phyloP scores from a whole-genome alignment of 1,140 invertebrate genomes.

The Adoxophyes honmai region DNA sequence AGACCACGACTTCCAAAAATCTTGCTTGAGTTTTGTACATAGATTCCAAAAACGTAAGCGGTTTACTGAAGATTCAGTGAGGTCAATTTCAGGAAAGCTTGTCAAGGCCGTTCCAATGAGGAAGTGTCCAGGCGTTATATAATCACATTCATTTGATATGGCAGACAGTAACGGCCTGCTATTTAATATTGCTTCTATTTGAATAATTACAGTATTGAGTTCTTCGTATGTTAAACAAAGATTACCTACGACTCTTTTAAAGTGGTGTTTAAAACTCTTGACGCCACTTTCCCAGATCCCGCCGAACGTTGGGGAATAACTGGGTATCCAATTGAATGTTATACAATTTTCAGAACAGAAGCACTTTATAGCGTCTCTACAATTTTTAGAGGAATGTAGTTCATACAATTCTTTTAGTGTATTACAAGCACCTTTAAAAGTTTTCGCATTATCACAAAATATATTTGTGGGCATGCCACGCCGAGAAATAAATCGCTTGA shows the following conservation, averaged over 20 bases:
- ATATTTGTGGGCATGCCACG: constrained; percentile 13
- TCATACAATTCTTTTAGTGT: constrained; percentile 18
- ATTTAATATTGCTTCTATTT: neutral
- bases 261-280: neutral
- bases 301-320: neutral
- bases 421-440: constrained; percentile 23
- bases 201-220: neutral
- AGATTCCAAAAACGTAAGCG: constrained; percentile 22
- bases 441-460: constrained; percentile 23
- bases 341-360: neutral
- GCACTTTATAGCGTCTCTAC: constrained; percentile 15
- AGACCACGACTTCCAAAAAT: constrained; percentile 30
- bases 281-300: neutral
- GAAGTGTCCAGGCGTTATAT: constrained; percentile 1
- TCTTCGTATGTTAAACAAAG: neutral
- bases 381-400: constrained; percentile 2
- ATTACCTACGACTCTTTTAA: neutral
- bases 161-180: neutral
- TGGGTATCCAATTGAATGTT: neutral
- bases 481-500: constrained; percentile 32
- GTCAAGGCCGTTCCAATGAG: neutral
- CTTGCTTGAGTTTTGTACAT: constrained; percentile 28
- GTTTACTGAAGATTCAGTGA: neutral
- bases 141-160: neutral
- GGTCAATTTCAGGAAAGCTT: neutral